A percentile compares a stretch with the other conserved stretches of the same genome.
phyloP scores from a whole-genome alignment of 2,888 invertebrate genomes.

The Acanthosepion pharaonis region DNA sequence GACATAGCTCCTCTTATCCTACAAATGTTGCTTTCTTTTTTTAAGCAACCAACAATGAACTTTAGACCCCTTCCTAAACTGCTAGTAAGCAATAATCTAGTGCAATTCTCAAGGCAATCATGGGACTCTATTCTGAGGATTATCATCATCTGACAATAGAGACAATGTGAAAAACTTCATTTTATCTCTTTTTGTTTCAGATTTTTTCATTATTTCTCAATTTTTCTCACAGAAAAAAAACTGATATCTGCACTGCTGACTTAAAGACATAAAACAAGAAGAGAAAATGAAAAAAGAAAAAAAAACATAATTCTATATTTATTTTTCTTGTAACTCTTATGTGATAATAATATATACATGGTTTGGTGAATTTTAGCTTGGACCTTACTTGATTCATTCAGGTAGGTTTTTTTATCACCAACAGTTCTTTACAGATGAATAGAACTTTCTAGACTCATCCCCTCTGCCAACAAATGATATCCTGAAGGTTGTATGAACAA shows the following conservation, averaged over 20 bases:
- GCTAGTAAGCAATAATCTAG: neutral
- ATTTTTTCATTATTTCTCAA: neutral
- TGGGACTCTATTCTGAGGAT: neutral
- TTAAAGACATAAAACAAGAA: neutral
- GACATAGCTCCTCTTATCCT: neutral
- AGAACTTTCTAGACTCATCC: neutral
- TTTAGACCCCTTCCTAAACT: neutral
- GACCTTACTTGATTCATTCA: neutral
- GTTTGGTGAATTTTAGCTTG: neutral
- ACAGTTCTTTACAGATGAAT: neutral
- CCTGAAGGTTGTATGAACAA: slow-evolving; percentile 17
- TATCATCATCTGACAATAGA: neutral
- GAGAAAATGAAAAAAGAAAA: neutral
- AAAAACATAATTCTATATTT: neutral
- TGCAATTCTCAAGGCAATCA: neutral
- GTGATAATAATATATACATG: neutral
- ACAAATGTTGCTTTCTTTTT: neutral
- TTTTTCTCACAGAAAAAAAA: neutral
- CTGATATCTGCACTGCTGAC: neutral
- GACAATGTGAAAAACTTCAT: neutral
- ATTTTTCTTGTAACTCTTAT: neutral
- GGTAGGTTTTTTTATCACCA: neutral
- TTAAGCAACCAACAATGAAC: neutral
- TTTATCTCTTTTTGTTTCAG: neutral
- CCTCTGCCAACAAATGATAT: neutral